Conservation (phyloP, 2,888 invertebrate species). For the Camptogramma bilineatum region DNA sequence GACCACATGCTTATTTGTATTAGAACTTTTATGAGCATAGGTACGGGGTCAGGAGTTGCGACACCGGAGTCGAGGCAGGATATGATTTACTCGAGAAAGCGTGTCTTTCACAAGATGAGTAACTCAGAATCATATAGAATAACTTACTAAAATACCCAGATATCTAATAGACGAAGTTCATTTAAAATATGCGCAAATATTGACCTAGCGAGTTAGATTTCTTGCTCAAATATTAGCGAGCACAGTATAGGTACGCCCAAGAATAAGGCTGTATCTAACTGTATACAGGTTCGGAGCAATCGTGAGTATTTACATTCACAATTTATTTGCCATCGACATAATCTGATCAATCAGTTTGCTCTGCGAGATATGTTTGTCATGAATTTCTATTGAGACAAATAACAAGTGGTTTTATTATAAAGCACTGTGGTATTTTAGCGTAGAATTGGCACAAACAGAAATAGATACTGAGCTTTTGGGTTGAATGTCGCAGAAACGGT, state of each 20-base stretch:
- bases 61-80: conserved; percentile 10
- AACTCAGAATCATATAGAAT: background rate
- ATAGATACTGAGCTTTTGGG: conserved; percentile 24
- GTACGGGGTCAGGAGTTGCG: conserved; percentile 26
- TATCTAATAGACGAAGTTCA: background rate
- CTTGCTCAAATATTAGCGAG: conserved; percentile 14
- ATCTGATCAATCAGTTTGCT: conserved; percentile 32
- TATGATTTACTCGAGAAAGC: conserved; percentile 11
- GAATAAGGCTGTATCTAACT: conserved; percentile 8
- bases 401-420: conserved; percentile 24
- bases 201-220: conserved; percentile 8
- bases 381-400: conserved; percentile 32
- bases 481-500: conserved; percentile 29
- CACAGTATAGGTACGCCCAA: conserved; percentile 1
- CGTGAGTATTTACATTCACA: conserved; percentile 21
- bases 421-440: conserved; percentile 12
- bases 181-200: conserved; percentile 15
- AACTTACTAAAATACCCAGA: background rate
- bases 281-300: conserved; percentile 10
- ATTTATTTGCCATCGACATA: conserved; percentile 28
- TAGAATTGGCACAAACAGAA: conserved; percentile 21
- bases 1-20: conserved; percentile 68
- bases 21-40: conserved; percentile 42
- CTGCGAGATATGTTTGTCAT: conserved; percentile 21
- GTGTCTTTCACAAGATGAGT: background rate